A percentile compares a stretch with the other conserved stretches of the same genome.
phyloP scores from a whole-genome alignment of 2,888 invertebrate species.

The Dasysyrphus tricinctus region DNA sequence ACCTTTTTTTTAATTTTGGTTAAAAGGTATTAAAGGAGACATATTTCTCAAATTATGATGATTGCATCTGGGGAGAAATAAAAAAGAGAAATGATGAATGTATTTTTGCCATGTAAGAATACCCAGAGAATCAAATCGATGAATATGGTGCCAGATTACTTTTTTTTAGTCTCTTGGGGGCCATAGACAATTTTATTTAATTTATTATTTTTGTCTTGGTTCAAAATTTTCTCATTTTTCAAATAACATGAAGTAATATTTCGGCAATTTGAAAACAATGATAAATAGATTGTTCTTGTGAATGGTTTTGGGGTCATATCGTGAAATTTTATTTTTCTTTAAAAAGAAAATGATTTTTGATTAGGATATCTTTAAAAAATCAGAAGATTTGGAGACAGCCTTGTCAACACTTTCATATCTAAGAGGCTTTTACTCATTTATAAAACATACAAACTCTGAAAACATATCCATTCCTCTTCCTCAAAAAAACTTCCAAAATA shows the following conservation, averaged over 20 bases:
- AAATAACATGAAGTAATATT: background rate
- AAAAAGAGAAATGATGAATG: background rate
- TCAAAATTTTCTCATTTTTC: background rate
- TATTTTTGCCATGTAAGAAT: too few relatives aligned
- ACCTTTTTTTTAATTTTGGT: background rate
- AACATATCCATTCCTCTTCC: too few relatives aligned
- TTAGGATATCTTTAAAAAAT: too few relatives aligned
- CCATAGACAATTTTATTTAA: background rate
- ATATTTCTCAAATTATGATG: constrained; percentile 59
- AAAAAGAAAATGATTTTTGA: too few relatives aligned
- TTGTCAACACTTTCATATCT: too few relatives aligned
- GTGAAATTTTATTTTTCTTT: too few relatives aligned
- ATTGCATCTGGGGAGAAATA: constrained; percentile 60
- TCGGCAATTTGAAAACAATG: background rate
- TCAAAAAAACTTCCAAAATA: too few relatives aligned
- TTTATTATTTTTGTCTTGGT: background rate
- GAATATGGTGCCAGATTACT: background rate
- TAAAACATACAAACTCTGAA: too few relatives aligned
- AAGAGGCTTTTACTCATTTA: too few relatives aligned
- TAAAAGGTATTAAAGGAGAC: constrained; percentile 6
- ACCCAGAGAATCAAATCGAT: background rate
- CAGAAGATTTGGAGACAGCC: too few relatives aligned
- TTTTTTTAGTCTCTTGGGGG: background rate
- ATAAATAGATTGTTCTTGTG: too few relatives aligned
- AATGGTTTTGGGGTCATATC: too few relatives aligned